Evolutionary conservation across 2,113 vertebrate genomes (phyloP).

Genomic region (Poeciliopsis occidentalis): DNA sequence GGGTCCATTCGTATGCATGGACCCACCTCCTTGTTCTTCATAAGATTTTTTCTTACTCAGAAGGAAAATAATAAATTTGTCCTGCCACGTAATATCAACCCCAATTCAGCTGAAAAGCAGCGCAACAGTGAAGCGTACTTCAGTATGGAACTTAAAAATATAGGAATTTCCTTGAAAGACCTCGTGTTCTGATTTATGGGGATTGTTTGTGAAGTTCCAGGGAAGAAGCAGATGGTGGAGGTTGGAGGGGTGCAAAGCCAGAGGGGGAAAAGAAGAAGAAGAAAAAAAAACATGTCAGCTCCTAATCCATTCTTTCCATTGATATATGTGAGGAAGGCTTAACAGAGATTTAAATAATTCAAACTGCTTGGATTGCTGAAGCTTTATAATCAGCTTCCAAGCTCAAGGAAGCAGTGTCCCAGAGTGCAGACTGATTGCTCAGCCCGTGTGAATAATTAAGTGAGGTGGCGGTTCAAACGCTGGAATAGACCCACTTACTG

Average conservation of each 20-base stretch:
- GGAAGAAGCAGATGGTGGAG: slow-evolving; percentile 31
- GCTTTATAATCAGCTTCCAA: slow-evolving; percentile 83
- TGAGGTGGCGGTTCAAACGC: slow-evolving; percentile 39
- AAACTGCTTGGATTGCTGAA: slow-evolving; percentile 83
- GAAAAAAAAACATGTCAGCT: slow-evolving; percentile 70
- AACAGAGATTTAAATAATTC: slow-evolving; percentile 91
- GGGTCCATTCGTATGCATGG: slow-evolving; percentile 36
- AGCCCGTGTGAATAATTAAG: slow-evolving; percentile 85
- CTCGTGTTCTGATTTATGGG: slow-evolving; percentile 41
- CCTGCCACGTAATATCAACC: slow-evolving; percentile 50
- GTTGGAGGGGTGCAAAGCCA: slow-evolving; percentile 41
- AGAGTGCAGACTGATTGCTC: slow-evolving; percentile 62
- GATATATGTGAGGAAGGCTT: slow-evolving; percentile 81
- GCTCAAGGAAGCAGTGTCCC: slow-evolving; percentile 77
- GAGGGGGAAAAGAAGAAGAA: slow-evolving; percentile 25
- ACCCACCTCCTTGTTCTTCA: slow-evolving; percentile 11
- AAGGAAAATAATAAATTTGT: slow-evolving; percentile 51
- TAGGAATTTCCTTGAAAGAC: slow-evolving; percentile 54
- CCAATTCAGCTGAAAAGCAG: slow-evolving; percentile 47
- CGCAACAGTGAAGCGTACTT: slow-evolving; percentile 25
- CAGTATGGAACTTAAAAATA: slow-evolving; percentile 48
- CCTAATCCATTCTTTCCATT: slow-evolving; percentile 82
- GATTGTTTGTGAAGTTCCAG: slow-evolving; percentile 53
- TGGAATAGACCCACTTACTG: slow-evolving; percentile 68
- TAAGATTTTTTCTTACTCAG: slow-evolving; percentile 25